Percentiles rank a stretch among this genome's conserved stretches.
These are phyloP conservation scores for Oryzias melastigma DNA, from an alignment of 2,113 vertebrate genomes.

Conservation along the genomic window DNA sequence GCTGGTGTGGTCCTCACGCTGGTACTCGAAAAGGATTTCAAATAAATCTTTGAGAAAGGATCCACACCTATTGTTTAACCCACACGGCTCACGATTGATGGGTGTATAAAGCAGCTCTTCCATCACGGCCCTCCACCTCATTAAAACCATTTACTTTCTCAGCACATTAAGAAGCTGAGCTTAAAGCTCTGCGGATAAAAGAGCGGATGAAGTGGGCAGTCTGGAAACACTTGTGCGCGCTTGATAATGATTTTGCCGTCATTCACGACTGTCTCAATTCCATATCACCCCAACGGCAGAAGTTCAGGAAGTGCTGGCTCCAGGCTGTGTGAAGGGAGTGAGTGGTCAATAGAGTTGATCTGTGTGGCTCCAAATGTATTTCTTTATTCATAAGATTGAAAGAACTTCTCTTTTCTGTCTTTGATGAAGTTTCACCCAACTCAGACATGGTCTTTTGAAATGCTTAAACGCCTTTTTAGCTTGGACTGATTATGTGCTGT, in stretches of 20 bases:
- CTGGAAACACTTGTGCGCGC: constrained; percentile 27
- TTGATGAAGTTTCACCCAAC: too few relatives aligned
- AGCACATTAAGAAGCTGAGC: constrained; percentile 47
- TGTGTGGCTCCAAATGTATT: too few relatives aligned
- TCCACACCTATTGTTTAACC: constrained; percentile 4
- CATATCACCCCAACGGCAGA: constrained; percentile 7
- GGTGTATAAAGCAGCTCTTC: constrained; percentile 36
- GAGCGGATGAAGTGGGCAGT: constrained; percentile 54
- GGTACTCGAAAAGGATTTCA: constrained; percentile 5
- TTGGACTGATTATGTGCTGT: too few relatives aligned
- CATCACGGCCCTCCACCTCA: constrained; percentile 50
- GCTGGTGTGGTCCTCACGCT: not conserved
- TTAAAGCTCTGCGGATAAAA: constrained; percentile 43
- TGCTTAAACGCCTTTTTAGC: too few relatives aligned
- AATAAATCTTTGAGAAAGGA: constrained; percentile 12
- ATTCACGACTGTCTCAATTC: constrained; percentile 27
- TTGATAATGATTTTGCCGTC: constrained; percentile 48
- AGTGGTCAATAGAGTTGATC: constrained; percentile 52
- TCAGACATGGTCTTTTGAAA: too few relatives aligned
- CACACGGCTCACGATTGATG: constrained; percentile 21
- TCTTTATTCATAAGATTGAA: too few relatives aligned
- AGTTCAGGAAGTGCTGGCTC: constrained; percentile 27
- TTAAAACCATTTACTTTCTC: constrained; percentile 54
- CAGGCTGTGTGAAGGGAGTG: constrained; percentile 44
- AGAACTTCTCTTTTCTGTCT: too few relatives aligned